These are phyloP conservation scores for Ormia ochracea DNA, from an alignment of 2,888 invertebrate genomes.

Conservation along the genomic window DNA sequence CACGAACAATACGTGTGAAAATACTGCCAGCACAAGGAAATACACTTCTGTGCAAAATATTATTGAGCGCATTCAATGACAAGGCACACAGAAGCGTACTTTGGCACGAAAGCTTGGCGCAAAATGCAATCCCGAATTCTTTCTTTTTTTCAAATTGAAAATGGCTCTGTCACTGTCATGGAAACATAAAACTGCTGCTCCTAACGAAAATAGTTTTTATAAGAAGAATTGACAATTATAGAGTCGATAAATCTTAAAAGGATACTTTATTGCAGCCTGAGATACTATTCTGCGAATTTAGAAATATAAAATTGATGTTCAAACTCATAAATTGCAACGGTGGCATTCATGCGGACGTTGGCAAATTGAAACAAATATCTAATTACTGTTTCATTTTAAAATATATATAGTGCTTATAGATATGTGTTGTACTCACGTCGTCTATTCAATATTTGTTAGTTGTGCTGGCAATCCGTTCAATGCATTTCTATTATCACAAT, in stretches of 20 bases:
- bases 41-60: neutral
- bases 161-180: neutral
- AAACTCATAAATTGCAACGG: conserved; percentile 30
- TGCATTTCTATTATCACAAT: conserved; percentile 9
- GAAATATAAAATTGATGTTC: conserved; percentile 4
- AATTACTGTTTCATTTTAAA: neutral
- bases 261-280: conserved; percentile 3
- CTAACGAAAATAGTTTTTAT: neutral
- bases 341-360: neutral
- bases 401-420: neutral
- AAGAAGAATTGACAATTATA: conserved; percentile 34
- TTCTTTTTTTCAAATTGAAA: neutral
- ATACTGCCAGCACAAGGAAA: conserved; percentile 10
- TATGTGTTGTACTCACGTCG: neutral
- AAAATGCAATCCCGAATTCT: neutral
- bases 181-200: neutral
- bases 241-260: conserved; percentile 9
- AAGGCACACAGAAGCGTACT: neutral
- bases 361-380: neutral
- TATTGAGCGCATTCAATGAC: neutral
- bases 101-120: neutral
- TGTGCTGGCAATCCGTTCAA: neutral
- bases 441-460: neutral
- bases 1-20: conserved; percentile 19
- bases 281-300: neutral